Evolutionary conservation across 23 tunicate species (phyloP).

Genomic region (Trididemnum clinides): DNA sequence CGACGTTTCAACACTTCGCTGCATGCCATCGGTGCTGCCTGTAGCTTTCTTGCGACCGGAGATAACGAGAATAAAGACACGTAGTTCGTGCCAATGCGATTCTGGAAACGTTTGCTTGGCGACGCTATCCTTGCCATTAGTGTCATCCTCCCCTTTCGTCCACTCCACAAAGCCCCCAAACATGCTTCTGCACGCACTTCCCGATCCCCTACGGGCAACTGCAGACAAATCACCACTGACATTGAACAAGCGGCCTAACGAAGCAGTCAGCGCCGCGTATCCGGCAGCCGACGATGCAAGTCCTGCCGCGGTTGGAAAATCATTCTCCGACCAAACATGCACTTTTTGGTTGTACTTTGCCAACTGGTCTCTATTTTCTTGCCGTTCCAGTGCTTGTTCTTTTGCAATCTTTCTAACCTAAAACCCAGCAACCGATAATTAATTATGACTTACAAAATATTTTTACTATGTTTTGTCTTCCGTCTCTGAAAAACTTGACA

Average conservation of each 20-base stretch:
- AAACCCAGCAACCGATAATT: neutral
- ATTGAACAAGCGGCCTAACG: conserved; percentile 42
- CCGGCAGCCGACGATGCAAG: conserved; percentile 95
- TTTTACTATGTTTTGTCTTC: too few species aligned
- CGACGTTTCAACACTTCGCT: conserved; percentile 70
- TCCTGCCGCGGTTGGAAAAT: conserved; percentile 96
- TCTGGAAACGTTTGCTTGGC: conserved; percentile 57
- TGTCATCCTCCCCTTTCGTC: conserved; percentile 51
- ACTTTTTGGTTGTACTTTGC: conserved; percentile 44
- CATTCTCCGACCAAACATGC: conserved; percentile 48
- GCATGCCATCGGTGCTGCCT: conserved; percentile 94
- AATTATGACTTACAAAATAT: too few species aligned
- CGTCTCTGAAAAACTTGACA: too few species aligned
- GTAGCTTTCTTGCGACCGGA: conserved; percentile 40
- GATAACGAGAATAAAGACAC: conserved; percentile 71
- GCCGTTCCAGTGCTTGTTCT: conserved; percentile 44
- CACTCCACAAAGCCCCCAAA: conserved; percentile 92
- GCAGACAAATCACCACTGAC: conserved; percentile 58
- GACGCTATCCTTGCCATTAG: conserved; percentile 65
- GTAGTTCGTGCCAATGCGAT: conserved; percentile 82
- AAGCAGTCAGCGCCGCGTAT: conserved; percentile 67
- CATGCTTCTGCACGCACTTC: conserved; percentile 89
- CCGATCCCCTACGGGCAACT: conserved; percentile 84
- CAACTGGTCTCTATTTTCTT: conserved; percentile 8
- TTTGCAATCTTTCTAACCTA: conserved; percentile 56